Base-by-base conservation (phyloP, 2,113 vertebrate species). In the Romanogobio albipinnatus region DNA sequence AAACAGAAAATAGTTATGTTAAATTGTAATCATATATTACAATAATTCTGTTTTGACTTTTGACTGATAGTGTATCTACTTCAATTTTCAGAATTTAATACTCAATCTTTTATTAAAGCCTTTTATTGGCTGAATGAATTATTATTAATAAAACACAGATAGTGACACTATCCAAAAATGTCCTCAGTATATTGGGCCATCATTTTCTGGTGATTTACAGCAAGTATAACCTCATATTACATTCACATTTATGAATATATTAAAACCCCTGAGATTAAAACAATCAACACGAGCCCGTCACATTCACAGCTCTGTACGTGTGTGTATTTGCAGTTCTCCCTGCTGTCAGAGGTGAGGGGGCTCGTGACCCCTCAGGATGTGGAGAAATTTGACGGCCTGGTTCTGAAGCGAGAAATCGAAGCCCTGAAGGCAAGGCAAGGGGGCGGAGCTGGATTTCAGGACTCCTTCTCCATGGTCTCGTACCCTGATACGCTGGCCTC, bases 401-500 rank as follows among this genome's bases (percentile, higher is more conserved):
- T 99, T 80, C 93, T 99, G 81, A 96, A 96, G 66, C 94, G 95
- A 5, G 98, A 99, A 91, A 99, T 99, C 0, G 96, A 98, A 90
- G 97, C 96, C 33, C 96, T 99, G 90, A 99, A 99, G 88, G 96
- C 97, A 0, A 94, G 97, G 1, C 97, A 98, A 94, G 96, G 94
- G 0, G 83, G 91, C 0, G 83, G 92, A 0, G 93, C 93, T 22
- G 92, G 90, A 1, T 14, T 87, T 0, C 90, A 92, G 0, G 97
- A 99, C 92, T 93, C 95, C 82, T 94, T 93, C 90, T 99, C 98
- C 39, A 88, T 95, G 93, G 94, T 95, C 90, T 99, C 97, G 62
- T 97, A 94, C 91, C 97, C 96, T 0, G 97, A 98, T 92, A 97
- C 96, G 0, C 87, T 96, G 84, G 97, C 97, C 0, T 99, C 97